Percentiles rank a stretch among this genome's conserved stretches.
phyloP scores from a whole-genome alignment of 2,113 vertebrate species.

The Anolis carolinensis region DNA sequence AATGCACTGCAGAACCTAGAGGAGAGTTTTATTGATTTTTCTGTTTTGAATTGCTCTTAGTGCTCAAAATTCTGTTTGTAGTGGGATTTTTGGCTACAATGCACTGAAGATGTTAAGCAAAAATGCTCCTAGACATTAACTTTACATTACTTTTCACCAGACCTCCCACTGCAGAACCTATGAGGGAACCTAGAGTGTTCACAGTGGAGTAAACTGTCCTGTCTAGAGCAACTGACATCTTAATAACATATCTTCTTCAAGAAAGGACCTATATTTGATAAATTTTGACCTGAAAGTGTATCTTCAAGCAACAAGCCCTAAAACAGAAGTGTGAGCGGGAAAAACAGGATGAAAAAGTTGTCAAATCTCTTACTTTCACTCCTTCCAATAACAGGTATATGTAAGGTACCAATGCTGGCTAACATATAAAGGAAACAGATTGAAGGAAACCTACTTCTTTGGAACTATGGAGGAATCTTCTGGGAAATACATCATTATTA shows the following conservation, averaged over 20 bases:
- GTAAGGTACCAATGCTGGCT: slow-evolving; percentile 34
- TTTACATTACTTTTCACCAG: slow-evolving; percentile 39
- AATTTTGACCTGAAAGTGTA: not conserved
- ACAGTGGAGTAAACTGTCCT: slow-evolving; percentile 18
- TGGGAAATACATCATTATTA: not conserved
- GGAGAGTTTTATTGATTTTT: slow-evolving; percentile 37
- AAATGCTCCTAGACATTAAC: slow-evolving; percentile 30
- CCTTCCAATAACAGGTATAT: slow-evolving; percentile 8
- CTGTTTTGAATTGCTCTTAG: slow-evolving; percentile 35
- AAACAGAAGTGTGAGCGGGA: slow-evolving; percentile 26
- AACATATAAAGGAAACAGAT: slow-evolving; percentile 36
- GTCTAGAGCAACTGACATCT: not conserved
- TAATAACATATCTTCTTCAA: not conserved
- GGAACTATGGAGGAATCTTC: slow-evolving; percentile 13
- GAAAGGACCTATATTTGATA: slow-evolving; percentile 4
- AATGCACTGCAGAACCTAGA: slow-evolving; percentile 20
- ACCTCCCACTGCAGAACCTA: slow-evolving; percentile 23
- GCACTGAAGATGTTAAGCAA: slow-evolving; percentile 37
- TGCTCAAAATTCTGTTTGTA: not conserved
- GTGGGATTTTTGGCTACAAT: accelerated
- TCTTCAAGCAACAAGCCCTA: accelerated
- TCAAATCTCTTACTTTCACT: slow-evolving; percentile 36
- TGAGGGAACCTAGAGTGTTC: slow-evolving; percentile 32
- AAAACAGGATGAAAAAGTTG: slow-evolving; percentile 11
- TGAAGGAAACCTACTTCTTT: not conserved